phyloP scores from a whole-genome alignment of 2,797 vertebrate genomes.

The Acomys russatus region DNA sequence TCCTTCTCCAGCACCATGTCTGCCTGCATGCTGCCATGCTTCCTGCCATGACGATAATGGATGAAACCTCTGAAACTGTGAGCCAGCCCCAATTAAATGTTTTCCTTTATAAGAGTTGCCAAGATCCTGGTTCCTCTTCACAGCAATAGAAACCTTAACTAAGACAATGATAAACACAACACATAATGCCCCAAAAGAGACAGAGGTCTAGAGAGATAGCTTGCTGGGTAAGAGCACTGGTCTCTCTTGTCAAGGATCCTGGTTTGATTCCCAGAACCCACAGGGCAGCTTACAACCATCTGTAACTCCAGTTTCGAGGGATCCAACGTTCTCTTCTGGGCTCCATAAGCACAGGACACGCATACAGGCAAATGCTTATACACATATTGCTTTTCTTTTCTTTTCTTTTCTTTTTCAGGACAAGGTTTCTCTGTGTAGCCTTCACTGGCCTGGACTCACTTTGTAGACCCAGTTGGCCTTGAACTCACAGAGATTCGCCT shows the following conservation, averaged over 20 bases:
- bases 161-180: slow-evolving; percentile 1
- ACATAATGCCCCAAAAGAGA: neutral
- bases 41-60: neutral
- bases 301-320: neutral
- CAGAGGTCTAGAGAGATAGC: neutral
- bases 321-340: neutral
- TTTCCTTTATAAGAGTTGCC: neutral
- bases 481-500: too few relatives aligned
- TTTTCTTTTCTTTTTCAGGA: too few relatives aligned
- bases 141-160: neutral
- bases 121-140: neutral
- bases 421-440: too few relatives aligned
- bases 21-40: neutral
- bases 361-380: neutral
- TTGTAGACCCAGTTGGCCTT: too few relatives aligned
- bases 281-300: neutral
- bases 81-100: neutral
- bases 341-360: neutral
- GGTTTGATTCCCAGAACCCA: neutral
- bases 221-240: neutral
- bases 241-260: neutral
- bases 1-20: neutral
- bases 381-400: neutral
- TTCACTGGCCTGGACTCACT: too few relatives aligned
- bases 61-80: neutral